These are phyloP conservation scores for Galbula dea DNA, from an alignment of 2,113 vertebrate genomes.

Conservation along the genomic window DNA sequence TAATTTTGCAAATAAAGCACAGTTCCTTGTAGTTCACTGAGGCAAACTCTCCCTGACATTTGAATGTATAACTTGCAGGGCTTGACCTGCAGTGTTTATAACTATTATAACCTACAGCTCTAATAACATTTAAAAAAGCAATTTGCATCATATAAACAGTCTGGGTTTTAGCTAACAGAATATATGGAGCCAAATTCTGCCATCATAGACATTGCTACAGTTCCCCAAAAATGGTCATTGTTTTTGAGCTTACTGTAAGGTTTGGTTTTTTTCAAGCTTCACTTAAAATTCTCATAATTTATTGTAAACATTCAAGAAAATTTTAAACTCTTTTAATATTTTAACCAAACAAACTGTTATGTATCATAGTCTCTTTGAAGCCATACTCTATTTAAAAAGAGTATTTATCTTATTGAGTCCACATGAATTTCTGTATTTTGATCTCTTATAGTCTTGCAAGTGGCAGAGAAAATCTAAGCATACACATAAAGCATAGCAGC, in stretches of 20 bases:
- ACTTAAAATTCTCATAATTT: background rate
- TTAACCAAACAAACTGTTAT: background rate
- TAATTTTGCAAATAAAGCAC: background rate
- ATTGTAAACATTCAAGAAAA: background rate
- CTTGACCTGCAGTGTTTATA: background rate
- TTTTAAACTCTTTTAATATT: background rate
- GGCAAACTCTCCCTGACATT: conserved; percentile 4
- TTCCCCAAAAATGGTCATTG: background rate
- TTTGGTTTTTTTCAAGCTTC: background rate
- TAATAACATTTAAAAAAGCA: conserved; percentile 31
- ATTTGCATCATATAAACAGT: conserved; percentile 13
- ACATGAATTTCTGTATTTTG: background rate
- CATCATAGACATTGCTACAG: background rate
- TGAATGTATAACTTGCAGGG: background rate
- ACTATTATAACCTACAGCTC: too few species aligned
- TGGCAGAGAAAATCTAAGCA: background rate
- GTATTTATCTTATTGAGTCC: background rate
- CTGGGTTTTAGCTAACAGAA: background rate
- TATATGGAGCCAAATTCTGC: conserved; percentile 40
- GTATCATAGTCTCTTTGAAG: background rate
- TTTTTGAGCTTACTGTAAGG: background rate
- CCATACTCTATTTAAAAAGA: background rate
- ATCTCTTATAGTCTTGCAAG: background rate
- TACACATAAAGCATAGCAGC: background rate
- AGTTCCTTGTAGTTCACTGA: background rate